Percentiles rank a stretch among this genome's conserved stretches.
Evolutionary conservation across 2,797 vertebrate species (phyloP).

Genomic region (Muraenolepis orangiensis): DNA sequence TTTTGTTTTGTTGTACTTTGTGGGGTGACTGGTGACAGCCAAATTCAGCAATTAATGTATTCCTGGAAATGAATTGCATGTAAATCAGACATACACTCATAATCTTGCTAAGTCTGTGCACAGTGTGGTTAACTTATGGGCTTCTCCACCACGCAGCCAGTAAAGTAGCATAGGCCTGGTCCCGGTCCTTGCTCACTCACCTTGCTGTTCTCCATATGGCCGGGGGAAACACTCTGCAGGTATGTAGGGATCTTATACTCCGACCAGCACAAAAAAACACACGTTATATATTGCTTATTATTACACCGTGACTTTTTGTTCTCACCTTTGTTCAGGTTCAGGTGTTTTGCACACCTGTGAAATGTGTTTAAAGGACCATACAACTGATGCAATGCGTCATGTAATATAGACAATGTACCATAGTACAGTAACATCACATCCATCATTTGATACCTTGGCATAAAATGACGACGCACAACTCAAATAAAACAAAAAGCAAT

Average conservation of each 20-base stretch:
- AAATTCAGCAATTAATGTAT: not conserved
- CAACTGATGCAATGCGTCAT: not conserved
- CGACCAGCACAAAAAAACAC: not conserved
- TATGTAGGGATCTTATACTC: not conserved
- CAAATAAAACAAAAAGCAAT: not conserved
- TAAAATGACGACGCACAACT: not conserved
- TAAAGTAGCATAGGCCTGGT: not conserved
- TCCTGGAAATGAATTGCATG: not conserved
- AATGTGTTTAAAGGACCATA: not conserved
- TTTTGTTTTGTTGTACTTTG: too few relatives aligned
- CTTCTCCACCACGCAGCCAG: not conserved
- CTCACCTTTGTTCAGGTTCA: not conserved
- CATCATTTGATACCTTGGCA: not conserved
- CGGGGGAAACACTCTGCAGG: conserved; percentile 14
- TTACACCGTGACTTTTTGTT: not conserved
- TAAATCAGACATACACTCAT: not conserved
- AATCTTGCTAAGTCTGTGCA: not conserved
- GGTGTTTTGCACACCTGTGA: not conserved
- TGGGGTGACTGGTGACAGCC: not conserved
- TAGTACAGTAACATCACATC: not conserved
- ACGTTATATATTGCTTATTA: not conserved
- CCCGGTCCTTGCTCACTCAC: conserved; percentile 48
- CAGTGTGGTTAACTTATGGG: not conserved
- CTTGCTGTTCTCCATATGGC: conserved; percentile 73
- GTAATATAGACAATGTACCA: not conserved